Percentiles rank a stretch among this genome's conserved stretches.
Conservation (phyloP, 2,797 vertebrate genomes). For the Nyctibius grandis region DNA sequence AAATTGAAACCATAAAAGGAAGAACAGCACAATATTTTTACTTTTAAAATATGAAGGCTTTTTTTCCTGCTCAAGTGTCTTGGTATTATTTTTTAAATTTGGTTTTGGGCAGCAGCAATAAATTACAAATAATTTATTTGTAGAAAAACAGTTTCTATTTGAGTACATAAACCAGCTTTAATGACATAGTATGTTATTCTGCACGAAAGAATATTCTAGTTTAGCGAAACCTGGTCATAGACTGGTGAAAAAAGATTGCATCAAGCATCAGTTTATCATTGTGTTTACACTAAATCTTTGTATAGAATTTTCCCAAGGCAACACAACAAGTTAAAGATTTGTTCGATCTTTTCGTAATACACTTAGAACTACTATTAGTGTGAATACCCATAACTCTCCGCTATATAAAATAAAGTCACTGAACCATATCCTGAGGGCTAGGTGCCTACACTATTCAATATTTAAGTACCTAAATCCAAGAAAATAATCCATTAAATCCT, state of each 20-base stretch:
- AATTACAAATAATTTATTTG: neutral
- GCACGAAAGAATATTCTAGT: neutral
- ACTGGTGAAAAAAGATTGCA: neutral
- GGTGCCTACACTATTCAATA: neutral
- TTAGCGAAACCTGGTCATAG: neutral
- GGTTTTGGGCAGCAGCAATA: neutral
- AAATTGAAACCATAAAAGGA: conserved; percentile 1
- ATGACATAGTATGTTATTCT: neutral
- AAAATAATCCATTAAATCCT: neutral
- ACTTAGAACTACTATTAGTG: neutral
- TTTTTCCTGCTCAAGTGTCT: neutral
- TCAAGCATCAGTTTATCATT: neutral
- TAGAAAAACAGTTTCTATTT: neutral
- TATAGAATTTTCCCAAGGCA: neutral
- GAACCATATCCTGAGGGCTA: neutral
- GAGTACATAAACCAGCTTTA: neutral
- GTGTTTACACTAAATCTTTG: neutral
- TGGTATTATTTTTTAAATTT: neutral
- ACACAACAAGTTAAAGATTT: neutral
- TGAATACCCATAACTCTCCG: neutral
- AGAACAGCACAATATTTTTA: neutral
- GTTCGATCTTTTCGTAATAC: neutral
- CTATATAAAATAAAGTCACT: neutral
- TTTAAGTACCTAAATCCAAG: neutral
- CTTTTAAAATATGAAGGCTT: neutral